Evolutionary conservation across 2,113 vertebrate species (phyloP).

Genomic region (Elephas maximus): DNA sequence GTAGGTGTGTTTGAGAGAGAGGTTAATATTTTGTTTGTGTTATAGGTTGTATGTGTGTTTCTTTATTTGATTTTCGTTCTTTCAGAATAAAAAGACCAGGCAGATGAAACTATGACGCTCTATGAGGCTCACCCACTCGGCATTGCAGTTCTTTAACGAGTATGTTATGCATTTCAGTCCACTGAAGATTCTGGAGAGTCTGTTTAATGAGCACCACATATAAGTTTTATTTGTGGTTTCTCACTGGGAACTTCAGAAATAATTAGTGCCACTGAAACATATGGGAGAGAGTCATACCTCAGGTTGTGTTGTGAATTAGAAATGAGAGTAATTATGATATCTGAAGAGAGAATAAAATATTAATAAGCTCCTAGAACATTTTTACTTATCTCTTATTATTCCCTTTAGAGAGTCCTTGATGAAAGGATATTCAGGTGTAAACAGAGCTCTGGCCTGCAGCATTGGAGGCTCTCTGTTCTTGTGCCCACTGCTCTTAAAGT

Average conservation of each 20-base stretch:
- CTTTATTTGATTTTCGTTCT: not conserved
- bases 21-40: not conserved
- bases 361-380: conserved; percentile 24
- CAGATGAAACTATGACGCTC: not conserved
- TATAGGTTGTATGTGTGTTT: not conserved
- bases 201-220: conserved; percentile 55
- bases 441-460: not conserved
- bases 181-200: not conserved
- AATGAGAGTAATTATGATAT: conserved; percentile 48
- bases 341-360: conserved; percentile 68
- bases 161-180: too few species aligned
- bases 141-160: not conserved
- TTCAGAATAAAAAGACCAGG: not conserved
- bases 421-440: not conserved
- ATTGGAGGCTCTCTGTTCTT: not conserved
- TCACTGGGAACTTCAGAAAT: conserved; percentile 69
- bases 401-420: conserved; percentile 9
- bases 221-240: conserved; percentile 53
- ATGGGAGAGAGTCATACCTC: conserved; percentile 1
- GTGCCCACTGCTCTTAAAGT: not conserved
- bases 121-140: not conserved
- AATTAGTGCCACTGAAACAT: conserved; percentile 73
- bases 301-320: conserved; percentile 53
- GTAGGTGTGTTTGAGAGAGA: accelerated
- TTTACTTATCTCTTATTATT: conserved; percentile 47